These are phyloP conservation scores for Cosmia pyralina DNA, from an alignment of 2,888 invertebrate genomes.

Conservation along the genomic window DNA sequence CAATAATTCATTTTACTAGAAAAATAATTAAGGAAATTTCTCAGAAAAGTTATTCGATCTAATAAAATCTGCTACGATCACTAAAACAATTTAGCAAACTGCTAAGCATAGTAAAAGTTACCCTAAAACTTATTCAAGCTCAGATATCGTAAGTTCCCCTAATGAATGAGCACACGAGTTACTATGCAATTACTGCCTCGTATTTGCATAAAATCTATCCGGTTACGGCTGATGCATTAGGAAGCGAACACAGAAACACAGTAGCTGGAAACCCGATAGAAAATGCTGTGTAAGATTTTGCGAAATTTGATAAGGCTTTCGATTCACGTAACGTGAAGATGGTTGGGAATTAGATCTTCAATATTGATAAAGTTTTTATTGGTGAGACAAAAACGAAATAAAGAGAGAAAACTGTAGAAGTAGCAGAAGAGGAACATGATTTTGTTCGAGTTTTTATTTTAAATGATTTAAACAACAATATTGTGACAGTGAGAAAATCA, in stretches of 20 bases:
- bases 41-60: slow-evolving; percentile 32
- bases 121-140: slow-evolving; percentile 67
- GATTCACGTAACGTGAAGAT: neutral
- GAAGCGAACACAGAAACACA: slow-evolving; percentile 59
- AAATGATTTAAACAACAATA: neutral
- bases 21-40: slow-evolving; percentile 1
- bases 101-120: slow-evolving; percentile 48
- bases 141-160: slow-evolving; percentile 68
- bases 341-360: slow-evolving; percentile 9
- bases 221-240: slow-evolving; percentile 67
- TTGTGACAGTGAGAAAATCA: neutral
- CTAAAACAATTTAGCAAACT: slow-evolving; percentile 58
- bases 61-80: slow-evolving; percentile 43
- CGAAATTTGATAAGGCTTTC: neutral
- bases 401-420: neutral
- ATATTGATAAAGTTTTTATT: slow-evolving; percentile 10
- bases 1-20: neutral
- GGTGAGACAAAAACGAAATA: neutral
- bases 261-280: slow-evolving; percentile 49
- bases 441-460: neutral
- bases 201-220: slow-evolving; percentile 79
- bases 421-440: neutral
- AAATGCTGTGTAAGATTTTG: slow-evolving; percentile 17
- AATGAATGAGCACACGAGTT: slow-evolving; percentile 80
- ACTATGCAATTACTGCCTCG: slow-evolving; percentile 75